Evolutionary conservation across 2,797 vertebrate species (phyloP).

Genomic region (Potorous gilbertii): DNA sequence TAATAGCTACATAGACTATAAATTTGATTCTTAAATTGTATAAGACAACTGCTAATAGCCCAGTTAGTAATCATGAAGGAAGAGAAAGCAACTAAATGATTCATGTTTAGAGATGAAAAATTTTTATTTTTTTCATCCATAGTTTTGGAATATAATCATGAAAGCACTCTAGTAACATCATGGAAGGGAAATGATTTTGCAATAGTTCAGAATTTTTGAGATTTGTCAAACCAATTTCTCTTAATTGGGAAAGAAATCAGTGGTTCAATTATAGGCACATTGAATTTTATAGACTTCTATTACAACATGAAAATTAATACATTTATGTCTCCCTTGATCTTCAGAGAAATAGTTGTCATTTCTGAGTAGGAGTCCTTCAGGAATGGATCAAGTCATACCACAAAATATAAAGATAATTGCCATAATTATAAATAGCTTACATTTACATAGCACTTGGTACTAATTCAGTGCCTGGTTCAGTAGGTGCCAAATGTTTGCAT

Average conservation of each 20-base stretch:
- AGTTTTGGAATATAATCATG: neutral
- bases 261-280: neutral
- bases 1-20: constrained; percentile 20
- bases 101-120: constrained; percentile 55
- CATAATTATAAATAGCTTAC: neutral
- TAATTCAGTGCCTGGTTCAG: neutral
- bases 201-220: constrained; percentile 33
- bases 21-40: constrained; percentile 53
- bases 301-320: neutral
- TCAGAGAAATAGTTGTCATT: neutral
- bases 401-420: neutral
- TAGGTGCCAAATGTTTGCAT: neutral
- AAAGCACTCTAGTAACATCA: neutral
- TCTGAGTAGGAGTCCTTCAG: neutral
- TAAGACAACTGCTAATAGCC: neutral
- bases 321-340: neutral
- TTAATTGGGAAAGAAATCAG: neutral
- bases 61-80: constrained; percentile 6
- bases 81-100: neutral
- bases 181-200: constrained; percentile 9
- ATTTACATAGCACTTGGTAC: neutral
- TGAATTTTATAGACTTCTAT: constrained; percentile 49
- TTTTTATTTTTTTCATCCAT: constrained; percentile 10
- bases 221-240: constrained; percentile 33
- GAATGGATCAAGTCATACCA: neutral